Evolutionary conservation across 2,888 invertebrate genomes (phyloP).

Genomic region (Conomelus anceps): DNA sequence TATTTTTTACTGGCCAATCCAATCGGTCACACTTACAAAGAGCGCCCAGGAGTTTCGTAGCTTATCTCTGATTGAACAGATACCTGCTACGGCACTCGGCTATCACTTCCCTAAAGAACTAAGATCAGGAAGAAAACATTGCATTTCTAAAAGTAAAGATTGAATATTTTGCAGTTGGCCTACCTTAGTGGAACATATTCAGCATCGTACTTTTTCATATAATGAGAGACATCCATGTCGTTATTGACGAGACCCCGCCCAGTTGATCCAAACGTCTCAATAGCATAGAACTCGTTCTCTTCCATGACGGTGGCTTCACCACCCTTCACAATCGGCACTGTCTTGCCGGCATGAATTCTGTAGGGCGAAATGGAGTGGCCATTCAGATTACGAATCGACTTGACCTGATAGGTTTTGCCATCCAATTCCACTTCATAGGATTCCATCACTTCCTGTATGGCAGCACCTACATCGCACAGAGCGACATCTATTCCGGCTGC

Average conservation of each 20-base stretch:
- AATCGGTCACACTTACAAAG: no score
- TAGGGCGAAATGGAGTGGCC: conserved; percentile 99
- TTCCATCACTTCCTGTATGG: conserved; percentile 99
- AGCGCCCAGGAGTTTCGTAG: no score
- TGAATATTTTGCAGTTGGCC: conserved; percentile 26
- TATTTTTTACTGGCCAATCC: no score
- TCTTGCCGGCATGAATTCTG: conserved; percentile 92
- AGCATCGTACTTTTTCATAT: conserved; percentile 98
- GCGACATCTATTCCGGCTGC: conserved; percentile 95
- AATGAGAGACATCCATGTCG: conserved; percentile 98
- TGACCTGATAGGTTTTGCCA: conserved; percentile 92
- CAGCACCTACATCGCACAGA: conserved; percentile 92
- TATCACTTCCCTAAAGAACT: no score
- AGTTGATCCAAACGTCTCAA: conserved; percentile 98
- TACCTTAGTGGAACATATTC: conserved; percentile 82
- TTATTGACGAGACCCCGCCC: conserved; percentile 93
- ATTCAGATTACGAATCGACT: conserved; percentile 95
- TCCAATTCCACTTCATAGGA: conserved; percentile 97
- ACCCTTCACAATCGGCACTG: conserved; percentile 98
- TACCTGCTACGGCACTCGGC: no score
- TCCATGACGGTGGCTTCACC: conserved; percentile 98
- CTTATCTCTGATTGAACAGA: no score
- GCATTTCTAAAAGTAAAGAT: no score
- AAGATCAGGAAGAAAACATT: no score
- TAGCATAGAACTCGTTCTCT: conserved; percentile 98